Evolutionary conservation across 2,797 vertebrate genomes (phyloP).

Genomic region (Xerus rutilus): DNA sequence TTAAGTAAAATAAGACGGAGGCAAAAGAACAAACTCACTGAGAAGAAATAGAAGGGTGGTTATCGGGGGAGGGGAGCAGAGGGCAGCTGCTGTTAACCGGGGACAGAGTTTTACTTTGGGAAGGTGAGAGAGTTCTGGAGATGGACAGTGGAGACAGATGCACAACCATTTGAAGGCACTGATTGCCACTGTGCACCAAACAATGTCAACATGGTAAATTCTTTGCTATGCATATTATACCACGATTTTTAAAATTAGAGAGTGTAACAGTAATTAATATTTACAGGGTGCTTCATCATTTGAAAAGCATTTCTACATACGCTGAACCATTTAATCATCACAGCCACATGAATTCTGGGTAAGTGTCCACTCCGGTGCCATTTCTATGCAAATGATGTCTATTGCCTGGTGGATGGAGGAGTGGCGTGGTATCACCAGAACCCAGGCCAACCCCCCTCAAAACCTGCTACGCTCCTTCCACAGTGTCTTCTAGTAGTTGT

Average conservation of each 20-base stretch:
- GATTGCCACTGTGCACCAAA: too few relatives aligned
- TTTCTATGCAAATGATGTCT: background rate
- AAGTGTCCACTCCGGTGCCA: rapidly evolving
- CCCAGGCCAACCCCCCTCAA: background rate
- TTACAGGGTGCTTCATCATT: background rate
- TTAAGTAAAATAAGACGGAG: background rate
- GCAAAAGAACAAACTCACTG: background rate
- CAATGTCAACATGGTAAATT: background rate
- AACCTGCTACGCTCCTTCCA: background rate
- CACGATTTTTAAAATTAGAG: background rate
- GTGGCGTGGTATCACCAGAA: background rate
- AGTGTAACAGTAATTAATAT: background rate
- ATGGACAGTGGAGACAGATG: rapidly evolving
- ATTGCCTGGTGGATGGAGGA: rapidly evolving
- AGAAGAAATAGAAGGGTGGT: background rate
- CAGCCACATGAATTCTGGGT: too few relatives aligned
- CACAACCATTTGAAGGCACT: too few relatives aligned
- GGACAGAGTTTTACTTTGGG: rapidly evolving
- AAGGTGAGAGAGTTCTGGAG: background rate
- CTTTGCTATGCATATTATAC: rapidly evolving
- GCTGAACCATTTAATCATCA: background rate
- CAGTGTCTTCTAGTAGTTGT: background rate
- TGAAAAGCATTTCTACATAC: background rate
- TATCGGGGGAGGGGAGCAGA: rapidly evolving
- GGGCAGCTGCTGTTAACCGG: rapidly evolving